Conservation (phyloP, 1,140 invertebrate genomes). For the Tenebrio molitor region DNA sequence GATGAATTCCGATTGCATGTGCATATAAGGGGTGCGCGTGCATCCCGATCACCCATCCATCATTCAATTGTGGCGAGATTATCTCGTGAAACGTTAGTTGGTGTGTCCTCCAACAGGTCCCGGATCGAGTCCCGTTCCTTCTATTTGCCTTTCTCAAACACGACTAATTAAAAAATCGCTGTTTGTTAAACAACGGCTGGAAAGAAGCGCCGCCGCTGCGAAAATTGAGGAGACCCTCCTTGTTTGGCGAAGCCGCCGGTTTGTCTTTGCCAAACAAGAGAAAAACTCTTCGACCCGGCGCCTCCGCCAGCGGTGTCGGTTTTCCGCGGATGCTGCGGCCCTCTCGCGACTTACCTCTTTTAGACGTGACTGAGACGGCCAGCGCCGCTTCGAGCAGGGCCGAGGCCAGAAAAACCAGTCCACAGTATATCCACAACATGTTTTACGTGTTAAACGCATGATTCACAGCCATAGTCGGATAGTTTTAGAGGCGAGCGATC, state of each 20-base stretch:
- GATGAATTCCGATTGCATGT: slow-evolving; percentile 13
- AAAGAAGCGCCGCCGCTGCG: not conserved
- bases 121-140: not conserved
- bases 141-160: slow-evolving; percentile 19
- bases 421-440: slow-evolving; percentile 63
- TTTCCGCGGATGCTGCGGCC: not conserved
- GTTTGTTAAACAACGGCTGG: slow-evolving; percentile 17
- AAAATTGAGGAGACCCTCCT: slow-evolving; percentile 3
- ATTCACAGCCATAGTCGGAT: slow-evolving; percentile 61
- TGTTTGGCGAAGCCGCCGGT: not conserved
- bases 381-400: slow-evolving; percentile 54
- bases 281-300: not conserved
- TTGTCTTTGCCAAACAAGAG: not conserved
- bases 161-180: slow-evolving; percentile 35
- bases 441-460: slow-evolving; percentile 62
- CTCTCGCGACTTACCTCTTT: slow-evolving; percentile 58
- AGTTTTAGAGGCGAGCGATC: slow-evolving; percentile 44
- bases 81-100: too few species aligned
- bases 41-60: slow-evolving; percentile 11
- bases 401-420: slow-evolving; percentile 58
- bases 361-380: slow-evolving; percentile 56
- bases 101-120: slow-evolving; percentile 14
- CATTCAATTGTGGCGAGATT: not conserved
- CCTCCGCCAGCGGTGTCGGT: slow-evolving; percentile 9
- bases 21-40: slow-evolving; percentile 3